Evolutionary conservation across 1,140 invertebrate species (phyloP).

Genomic region (Tenebrio molitor): DNA sequence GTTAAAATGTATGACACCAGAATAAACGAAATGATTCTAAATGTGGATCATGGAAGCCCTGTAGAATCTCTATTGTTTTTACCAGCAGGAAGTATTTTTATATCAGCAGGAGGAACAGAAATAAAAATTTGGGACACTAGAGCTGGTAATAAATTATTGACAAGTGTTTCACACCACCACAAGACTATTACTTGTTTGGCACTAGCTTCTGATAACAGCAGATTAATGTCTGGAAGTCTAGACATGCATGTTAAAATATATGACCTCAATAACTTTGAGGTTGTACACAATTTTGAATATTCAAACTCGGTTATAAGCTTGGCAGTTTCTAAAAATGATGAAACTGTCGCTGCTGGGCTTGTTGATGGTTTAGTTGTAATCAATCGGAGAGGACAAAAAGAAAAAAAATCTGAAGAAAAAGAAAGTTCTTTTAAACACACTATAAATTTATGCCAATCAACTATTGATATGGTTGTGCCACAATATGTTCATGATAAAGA

Average conservation of each 20-base stretch:
- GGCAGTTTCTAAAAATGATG: conserved; percentile 84
- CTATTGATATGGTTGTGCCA: conserved; percentile 71
- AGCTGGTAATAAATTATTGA: conserved; percentile 85
- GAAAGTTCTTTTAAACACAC: conserved; percentile 71
- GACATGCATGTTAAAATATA: conserved; percentile 97
- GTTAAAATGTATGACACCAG: conserved; percentile 92
- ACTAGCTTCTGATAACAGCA: conserved; percentile 83
- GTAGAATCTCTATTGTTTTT: conserved; percentile 93
- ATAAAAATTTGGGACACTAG: conserved; percentile 95
- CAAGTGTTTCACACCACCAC: conserved; percentile 87
- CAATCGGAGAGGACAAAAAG: conserved; percentile 76
- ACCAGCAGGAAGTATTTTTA: conserved; percentile 90
- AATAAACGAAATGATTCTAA: conserved; percentile 77
- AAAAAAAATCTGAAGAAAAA: conserved; percentile 64
- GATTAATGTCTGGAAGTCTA: conserved; percentile 90
- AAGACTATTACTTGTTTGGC: conserved; percentile 92
- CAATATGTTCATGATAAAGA: conserved; percentile 68
- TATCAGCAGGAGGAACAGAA: conserved; percentile 93
- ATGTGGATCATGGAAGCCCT: conserved; percentile 89
- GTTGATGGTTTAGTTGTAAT: conserved; percentile 93
- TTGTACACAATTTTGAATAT: conserved; percentile 90
- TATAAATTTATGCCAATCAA: conserved; percentile 68
- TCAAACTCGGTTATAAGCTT: conserved; percentile 92
- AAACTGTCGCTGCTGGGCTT: conserved; percentile 90
- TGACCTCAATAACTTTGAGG: conserved; percentile 87